Conservation (phyloP, 2,113 vertebrate species). For the Penelope pileata region DNA sequence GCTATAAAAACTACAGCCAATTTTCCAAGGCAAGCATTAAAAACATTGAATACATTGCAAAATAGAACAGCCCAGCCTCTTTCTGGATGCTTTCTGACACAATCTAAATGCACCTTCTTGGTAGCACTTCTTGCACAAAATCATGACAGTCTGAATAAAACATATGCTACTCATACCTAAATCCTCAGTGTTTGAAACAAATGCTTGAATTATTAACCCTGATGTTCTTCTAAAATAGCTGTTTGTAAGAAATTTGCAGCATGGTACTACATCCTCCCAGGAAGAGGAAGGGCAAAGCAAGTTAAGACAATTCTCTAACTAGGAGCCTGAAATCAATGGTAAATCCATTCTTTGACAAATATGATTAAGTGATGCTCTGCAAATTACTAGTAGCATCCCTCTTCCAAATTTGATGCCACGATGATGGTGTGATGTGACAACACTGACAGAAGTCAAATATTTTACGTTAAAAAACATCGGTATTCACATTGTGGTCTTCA, state of each 20-base stretch:
- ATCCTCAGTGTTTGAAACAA: not conserved
- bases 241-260: not conserved
- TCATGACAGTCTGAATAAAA: not conserved
- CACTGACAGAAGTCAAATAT: slow-evolving; percentile 18
- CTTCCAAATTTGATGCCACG: slow-evolving; percentile 42
- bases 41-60: not conserved
- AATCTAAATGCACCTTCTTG: not conserved
- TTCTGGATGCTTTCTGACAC: not conserved
- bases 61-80: not conserved
- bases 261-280: not conserved
- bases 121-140: not conserved
- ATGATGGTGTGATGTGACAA: not conserved
- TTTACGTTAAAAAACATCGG: not conserved
- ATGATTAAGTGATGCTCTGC: slow-evolving; percentile 63
- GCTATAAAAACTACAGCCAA: not conserved
- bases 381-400: slow-evolving; percentile 40
- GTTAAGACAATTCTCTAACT: slow-evolving; percentile 50
- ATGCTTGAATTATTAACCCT: not conserved
- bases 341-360: slow-evolving; percentile 52
- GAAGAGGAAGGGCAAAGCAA: not conserved
- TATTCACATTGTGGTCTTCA: not conserved
- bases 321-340: slow-evolving; percentile 60
- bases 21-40: not conserved
- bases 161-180: not conserved
- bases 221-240: not conserved